Evolutionary conservation across 2,113 vertebrate genomes (phyloP).

Genomic region (Aythya baeri): DNA sequence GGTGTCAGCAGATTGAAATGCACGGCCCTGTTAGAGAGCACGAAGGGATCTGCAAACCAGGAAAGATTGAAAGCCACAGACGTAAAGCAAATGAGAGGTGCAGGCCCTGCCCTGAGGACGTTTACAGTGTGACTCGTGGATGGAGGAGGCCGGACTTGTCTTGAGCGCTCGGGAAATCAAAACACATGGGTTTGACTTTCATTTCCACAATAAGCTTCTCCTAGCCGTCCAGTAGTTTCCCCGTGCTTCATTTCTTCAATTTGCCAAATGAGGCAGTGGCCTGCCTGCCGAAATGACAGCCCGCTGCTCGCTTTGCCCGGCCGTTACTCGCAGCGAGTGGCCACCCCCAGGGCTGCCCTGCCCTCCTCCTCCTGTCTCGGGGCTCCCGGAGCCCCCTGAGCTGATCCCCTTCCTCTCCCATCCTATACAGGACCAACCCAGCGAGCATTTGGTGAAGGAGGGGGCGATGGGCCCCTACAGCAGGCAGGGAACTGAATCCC

Average conservation of each 20-base stretch:
- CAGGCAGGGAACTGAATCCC: neutral
- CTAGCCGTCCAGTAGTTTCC: neutral
- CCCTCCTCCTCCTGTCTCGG: neutral
- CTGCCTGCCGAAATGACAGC: neutral
- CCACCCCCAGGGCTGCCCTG: neutral
- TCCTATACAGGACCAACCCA: neutral
- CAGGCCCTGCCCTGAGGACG: slow-evolving; percentile 47
- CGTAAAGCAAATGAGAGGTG: slow-evolving; percentile 27
- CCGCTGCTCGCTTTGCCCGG: neutral
- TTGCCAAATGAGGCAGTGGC: slow-evolving; percentile 8
- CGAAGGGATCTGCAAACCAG: slow-evolving; percentile 39
- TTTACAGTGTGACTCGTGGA: neutral
- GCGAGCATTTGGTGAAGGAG: neutral
- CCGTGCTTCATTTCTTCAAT: slow-evolving; percentile 14
- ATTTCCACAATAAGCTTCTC: neutral
- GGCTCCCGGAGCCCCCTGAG: neutral
- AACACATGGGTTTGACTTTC: neutral
- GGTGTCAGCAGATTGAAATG: slow-evolving; percentile 44
- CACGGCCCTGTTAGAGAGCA: neutral
- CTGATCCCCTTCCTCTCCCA: neutral
- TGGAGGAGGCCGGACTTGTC: slow-evolving; percentile 11
- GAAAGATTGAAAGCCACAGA: slow-evolving; percentile 26
- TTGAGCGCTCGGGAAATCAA: neutral
- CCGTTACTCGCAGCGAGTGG: neutral
- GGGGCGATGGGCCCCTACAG: neutral